Conservation (phyloP, 2,888 invertebrate species). For the Xanthia icteritia region DNA sequence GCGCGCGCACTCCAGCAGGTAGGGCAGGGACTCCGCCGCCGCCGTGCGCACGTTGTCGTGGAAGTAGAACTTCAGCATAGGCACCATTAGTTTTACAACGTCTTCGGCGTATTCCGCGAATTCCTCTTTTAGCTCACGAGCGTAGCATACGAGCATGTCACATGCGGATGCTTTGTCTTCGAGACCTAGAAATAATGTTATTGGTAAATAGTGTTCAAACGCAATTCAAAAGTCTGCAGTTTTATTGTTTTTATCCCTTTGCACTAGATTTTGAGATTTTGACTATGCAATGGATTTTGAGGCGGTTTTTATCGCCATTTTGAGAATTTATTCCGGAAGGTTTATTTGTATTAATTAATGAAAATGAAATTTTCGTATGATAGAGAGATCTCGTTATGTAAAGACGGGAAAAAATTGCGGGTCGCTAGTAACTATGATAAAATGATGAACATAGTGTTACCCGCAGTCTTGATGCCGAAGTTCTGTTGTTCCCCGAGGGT, state of each 20-base stretch:
- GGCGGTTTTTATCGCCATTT: background rate
- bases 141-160: conserved; percentile 98
- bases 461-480: conserved; percentile 98
- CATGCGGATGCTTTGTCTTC: conserved; percentile 99
- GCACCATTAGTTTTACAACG: conserved; percentile 95
- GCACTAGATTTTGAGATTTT: background rate
- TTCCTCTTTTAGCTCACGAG: conserved; percentile 97
- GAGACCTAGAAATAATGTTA: conserved; percentile 89
- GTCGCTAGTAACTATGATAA: background rate
- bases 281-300: background rate
- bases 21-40: conserved; percentile 97
- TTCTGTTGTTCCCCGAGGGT: conserved; percentile 98
- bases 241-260: background rate
- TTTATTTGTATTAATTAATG: background rate
- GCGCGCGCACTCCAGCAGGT: conserved; percentile 96
- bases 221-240: background rate
- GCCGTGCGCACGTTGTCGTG: conserved; percentile 98
- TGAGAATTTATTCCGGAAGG: background rate
- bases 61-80: conserved; percentile 97
- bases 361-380: background rate
- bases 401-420: background rate
- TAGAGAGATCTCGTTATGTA: background rate
- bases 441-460: conserved; percentile 73
- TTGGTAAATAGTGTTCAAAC: background rate
- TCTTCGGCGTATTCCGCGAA: conserved; percentile 91